phyloP scores from a whole-genome alignment of 30 jellyfish, hydroid and myxozoan genomes.

The Rhopilema esculentum region DNA sequence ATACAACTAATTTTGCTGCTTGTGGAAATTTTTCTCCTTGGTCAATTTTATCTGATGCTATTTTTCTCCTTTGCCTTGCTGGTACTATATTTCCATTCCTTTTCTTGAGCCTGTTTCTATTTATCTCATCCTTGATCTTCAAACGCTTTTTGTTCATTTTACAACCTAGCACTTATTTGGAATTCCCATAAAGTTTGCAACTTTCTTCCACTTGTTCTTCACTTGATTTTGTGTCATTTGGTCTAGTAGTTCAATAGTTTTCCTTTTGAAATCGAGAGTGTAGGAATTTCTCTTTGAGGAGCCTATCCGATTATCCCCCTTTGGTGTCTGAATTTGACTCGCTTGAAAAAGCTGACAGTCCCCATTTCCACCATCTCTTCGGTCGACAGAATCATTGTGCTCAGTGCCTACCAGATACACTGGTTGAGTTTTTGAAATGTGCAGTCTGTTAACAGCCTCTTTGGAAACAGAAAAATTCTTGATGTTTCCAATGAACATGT shows the following conservation, averaged over 20 bases:
- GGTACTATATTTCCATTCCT: slow-evolving; percentile 23
- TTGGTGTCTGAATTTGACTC: neutral
- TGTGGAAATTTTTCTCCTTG: slow-evolving; percentile 35
- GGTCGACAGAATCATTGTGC: neutral
- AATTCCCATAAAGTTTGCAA: slow-evolving; percentile 31
- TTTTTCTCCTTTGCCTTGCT: slow-evolving; percentile 49
- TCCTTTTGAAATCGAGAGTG: slow-evolving; percentile 50
- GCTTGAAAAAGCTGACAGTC: neutral
- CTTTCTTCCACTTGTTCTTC: slow-evolving; percentile 14
- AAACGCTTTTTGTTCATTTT: slow-evolving; percentile 43
- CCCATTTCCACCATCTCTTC: neutral
- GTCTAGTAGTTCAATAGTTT: slow-evolving; percentile 44
- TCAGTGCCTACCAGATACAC: neutral
- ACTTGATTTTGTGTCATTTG: neutral
- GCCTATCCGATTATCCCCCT: neutral
- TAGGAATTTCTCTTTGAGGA: slow-evolving; percentile 35
- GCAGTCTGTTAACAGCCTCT: neutral
- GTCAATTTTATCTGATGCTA: slow-evolving; percentile 15
- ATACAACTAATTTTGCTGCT: slow-evolving; percentile 42
- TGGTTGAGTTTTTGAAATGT: neutral
- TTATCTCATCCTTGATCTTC: slow-evolving; percentile 33
- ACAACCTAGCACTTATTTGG: slow-evolving; percentile 39
- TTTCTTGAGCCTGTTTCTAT: slow-evolving; percentile 27
- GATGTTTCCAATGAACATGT: slow-evolving; percentile 31
- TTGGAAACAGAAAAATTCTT: neutral